Percentiles rank a stretch among this genome's conserved stretches.
These are phyloP conservation scores for Rhinichthys osculus DNA, from an alignment of 2,797 vertebrate species.

Conservation along the genomic window DNA sequence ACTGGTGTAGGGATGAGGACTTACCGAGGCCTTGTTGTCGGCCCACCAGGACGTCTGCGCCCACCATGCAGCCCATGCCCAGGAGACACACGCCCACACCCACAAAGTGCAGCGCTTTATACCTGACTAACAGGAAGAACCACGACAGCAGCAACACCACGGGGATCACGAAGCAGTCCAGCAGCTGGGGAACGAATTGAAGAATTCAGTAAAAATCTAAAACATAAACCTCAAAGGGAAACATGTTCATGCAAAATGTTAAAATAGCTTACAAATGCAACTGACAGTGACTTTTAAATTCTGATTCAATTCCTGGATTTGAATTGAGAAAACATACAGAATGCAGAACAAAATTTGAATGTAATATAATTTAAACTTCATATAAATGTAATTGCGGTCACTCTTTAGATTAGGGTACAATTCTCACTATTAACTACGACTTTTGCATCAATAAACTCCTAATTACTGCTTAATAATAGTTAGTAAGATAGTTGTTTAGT, in stretches of 20 bases:
- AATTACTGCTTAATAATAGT: no score
- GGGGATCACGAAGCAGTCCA: conserved; percentile 93
- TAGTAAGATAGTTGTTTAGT: no score
- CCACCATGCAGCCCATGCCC: conserved; percentile 94
- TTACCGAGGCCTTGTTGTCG: conserved; percentile 90
- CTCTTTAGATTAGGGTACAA: no score
- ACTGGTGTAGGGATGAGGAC: conserved; percentile 48
- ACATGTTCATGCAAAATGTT: background rate
- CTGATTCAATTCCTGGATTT: background rate
- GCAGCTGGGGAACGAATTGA: conserved; percentile 75
- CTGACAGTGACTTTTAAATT: background rate
- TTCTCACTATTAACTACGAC: no score
- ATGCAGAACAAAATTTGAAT: background rate
- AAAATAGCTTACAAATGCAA: background rate
- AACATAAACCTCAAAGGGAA: background rate
- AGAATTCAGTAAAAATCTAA: background rate
- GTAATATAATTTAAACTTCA: background rate
- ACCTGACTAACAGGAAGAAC: conserved; percentile 95
- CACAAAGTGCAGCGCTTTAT: conserved; percentile 91
- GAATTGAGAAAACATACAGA: background rate
- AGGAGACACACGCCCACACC: conserved; percentile 91
- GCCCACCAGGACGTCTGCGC: conserved; percentile 90
- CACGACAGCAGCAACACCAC: conserved; percentile 95
- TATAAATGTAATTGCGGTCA: no score
- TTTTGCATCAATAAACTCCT: no score